A percentile compares a stretch with the other conserved stretches of the same genome.
Evolutionary conservation across 2,113 vertebrate species (phyloP).

Genomic region (Oncorhynchus tshawytscha): DNA sequence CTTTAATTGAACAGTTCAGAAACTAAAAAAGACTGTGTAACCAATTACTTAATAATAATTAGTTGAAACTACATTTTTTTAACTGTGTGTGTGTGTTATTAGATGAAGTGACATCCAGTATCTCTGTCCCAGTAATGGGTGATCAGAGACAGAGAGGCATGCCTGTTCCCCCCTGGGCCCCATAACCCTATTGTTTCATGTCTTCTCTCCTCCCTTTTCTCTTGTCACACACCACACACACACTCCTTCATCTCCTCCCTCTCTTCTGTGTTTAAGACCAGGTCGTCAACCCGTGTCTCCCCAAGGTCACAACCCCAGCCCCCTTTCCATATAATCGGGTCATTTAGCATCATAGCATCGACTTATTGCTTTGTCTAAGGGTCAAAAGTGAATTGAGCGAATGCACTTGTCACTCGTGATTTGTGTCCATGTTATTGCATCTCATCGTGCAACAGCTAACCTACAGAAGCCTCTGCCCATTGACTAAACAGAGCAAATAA

Average conservation of each 20-base stretch:
- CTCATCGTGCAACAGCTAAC: constrained; percentile 15
- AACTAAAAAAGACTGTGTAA: no score
- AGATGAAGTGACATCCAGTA: no score
- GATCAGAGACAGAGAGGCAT: neutral
- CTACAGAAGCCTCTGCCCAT: constrained; percentile 44
- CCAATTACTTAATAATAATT: no score
- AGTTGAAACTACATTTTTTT: no score
- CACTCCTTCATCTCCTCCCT: no score
- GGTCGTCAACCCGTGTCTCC: constrained; percentile 68
- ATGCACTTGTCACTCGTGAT: constrained; percentile 47
- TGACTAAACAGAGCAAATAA: constrained; percentile 15
- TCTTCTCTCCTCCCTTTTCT: constrained; percentile 59
- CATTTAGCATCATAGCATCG: constrained; percentile 68
- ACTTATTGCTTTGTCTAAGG: constrained; percentile 49
- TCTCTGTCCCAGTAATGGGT: neutral
- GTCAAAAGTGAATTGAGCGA: constrained; percentile 56
- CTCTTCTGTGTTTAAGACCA: constrained; percentile 54
- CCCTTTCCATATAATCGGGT: constrained; percentile 60
- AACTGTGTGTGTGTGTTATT: no score
- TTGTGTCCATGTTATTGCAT: constrained; percentile 34
- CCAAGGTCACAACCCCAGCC: constrained; percentile 62
- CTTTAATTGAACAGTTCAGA: no score
- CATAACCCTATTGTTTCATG: constrained; percentile 68
- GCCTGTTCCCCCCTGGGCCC: constrained; percentile 51
- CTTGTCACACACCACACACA: no score